Percentiles rank a stretch among this genome's conserved stretches.
These are phyloP conservation scores for Tenthredo amoena DNA, from an alignment of 2,888 invertebrate genomes.

Conservation along the genomic window DNA sequence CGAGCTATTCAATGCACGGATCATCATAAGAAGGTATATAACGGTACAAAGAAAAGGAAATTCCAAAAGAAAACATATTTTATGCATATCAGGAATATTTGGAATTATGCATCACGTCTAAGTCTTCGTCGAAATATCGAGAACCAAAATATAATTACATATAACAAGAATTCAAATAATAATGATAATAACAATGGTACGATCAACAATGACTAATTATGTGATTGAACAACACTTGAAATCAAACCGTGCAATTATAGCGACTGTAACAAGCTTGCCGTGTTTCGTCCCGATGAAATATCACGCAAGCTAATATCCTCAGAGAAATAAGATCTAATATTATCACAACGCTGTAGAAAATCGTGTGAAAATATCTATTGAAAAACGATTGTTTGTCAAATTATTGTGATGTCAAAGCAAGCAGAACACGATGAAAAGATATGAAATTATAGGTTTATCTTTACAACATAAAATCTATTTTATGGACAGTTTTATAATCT, in stretches of 20 bases:
- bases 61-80: neutral
- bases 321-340: neutral
- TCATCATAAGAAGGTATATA: neutral
- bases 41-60: neutral
- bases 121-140: neutral
- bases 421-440: neutral
- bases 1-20: neutral
- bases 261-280: conserved; percentile 14
- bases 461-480: neutral
- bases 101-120: neutral
- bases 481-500: conserved; percentile 14
- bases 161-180: neutral
- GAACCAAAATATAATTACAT: neutral
- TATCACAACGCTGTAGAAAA: neutral
- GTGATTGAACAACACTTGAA: neutral
- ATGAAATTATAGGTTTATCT: neutral
- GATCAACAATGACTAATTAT: neutral
- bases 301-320: neutral
- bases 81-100: neutral
- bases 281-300: conserved; percentile 18
- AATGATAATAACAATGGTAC: neutral
- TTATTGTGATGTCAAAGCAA: neutral
- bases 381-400: neutral
- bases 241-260: conserved; percentile 26
- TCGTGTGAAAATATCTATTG: neutral